These are phyloP conservation scores for Lumbricus terrestris DNA, from an alignment of 2,888 invertebrate genomes.

Conservation along the genomic window DNA sequence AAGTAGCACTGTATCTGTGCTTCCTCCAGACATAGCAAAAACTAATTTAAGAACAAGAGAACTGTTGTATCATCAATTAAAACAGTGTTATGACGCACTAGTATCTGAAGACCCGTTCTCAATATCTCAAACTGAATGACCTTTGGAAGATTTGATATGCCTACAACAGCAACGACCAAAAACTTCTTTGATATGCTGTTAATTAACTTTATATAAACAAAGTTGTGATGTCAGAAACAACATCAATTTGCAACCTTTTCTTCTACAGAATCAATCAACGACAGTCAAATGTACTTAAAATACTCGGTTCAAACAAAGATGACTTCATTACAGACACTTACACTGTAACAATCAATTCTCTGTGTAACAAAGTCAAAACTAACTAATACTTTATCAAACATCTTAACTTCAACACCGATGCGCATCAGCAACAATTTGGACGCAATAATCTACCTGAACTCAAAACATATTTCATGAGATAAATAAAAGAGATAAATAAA, in stretches of 20 bases:
- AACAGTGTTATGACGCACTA: neutral
- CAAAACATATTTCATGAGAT: neutral
- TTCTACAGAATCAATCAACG: neutral
- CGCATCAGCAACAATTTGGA: neutral
- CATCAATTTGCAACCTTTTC: neutral
- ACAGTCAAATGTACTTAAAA: neutral
- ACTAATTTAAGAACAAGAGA: neutral
- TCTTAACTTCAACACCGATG: neutral
- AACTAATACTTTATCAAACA: neutral
- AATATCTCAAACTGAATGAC: neutral
- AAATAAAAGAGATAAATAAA: neutral
- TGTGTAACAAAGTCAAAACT: neutral
- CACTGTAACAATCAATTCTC: neutral
- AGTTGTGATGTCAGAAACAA: neutral
- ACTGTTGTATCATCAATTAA: neutral
- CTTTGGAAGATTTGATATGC: neutral
- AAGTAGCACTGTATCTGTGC: neutral
- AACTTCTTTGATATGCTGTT: neutral
- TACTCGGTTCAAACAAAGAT: neutral
- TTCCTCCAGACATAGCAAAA: neutral
- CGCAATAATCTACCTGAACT: neutral
- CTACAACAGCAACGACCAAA: too few relatives aligned
- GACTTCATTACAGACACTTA: neutral
- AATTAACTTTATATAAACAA: neutral
- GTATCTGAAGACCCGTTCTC: neutral